Percentiles rank a stretch among this genome's conserved stretches.
Evolutionary conservation across 2,888 invertebrate species (phyloP).

Genomic region (Spilosoma lubricipeda): DNA sequence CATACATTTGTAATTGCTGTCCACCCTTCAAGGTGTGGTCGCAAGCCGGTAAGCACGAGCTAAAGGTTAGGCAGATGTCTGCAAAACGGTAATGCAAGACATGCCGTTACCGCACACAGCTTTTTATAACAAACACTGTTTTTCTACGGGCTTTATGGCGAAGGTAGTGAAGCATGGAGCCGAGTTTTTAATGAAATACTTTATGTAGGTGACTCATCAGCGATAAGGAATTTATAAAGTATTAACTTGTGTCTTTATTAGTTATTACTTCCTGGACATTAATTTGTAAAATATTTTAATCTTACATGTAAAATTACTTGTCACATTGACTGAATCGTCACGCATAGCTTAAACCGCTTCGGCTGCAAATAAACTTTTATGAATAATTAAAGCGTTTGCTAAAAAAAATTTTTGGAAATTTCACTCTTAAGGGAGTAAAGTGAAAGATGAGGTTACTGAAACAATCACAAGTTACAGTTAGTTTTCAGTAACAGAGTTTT

Average conservation of each 20-base stretch:
- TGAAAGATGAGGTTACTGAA: no score
- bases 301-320: not conserved
- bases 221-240: conserved; percentile 1
- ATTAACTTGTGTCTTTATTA: not conserved
- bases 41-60: conserved; percentile 47
- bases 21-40: conserved; percentile 61
- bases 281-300: not conserved
- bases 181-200: conserved; percentile 8
- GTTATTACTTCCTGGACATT: not conserved
- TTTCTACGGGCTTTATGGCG: conserved; percentile 13
- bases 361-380: no score
- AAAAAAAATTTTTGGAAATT: no score
- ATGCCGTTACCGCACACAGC: conserved; percentile 41
- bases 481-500: no score
- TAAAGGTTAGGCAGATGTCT: conserved; percentile 77
- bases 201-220: conserved; percentile 10
- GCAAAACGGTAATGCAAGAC: conserved; percentile 55
- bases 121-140: conserved; percentile 20
- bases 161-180: conserved; percentile 23
- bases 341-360: no score
- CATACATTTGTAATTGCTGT: conserved; percentile 56
- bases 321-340: not conserved
- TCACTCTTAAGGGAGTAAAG: no score
- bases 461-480: no score
- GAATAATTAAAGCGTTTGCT: no score